These are phyloP conservation scores for Notocelia uddmanniana DNA, from an alignment of 2,888 invertebrate species.

Conservation along the genomic window DNA sequence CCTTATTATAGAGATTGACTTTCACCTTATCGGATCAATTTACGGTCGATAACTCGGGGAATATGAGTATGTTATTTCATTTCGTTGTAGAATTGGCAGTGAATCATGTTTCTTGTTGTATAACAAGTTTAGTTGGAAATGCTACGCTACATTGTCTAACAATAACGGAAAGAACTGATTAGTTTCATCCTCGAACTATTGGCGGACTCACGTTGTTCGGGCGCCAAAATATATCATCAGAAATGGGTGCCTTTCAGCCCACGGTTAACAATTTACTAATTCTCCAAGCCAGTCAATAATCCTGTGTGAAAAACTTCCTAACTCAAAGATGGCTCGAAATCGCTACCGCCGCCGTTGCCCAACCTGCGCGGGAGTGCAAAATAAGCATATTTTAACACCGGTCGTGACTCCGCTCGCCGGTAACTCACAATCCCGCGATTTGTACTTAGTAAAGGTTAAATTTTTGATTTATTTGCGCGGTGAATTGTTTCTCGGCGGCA, in stretches of 20 bases:
- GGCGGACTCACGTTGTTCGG: too few relatives aligned
- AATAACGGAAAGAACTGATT: not conserved
- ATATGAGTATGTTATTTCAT: not conserved
- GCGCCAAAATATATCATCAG: too few relatives aligned
- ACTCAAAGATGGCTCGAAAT: not conserved
- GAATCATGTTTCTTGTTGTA: not conserved
- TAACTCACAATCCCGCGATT: slow-evolving; percentile 20
- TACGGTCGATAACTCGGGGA: slow-evolving; percentile 8
- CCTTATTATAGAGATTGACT: slow-evolving; percentile 28
- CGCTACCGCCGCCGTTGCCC: slow-evolving; percentile 22
- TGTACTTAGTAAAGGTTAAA: slow-evolving; percentile 32
- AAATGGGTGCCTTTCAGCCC: too few relatives aligned
- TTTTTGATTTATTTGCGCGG: slow-evolving; percentile 41
- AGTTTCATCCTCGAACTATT: too few relatives aligned
- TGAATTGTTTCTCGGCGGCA: slow-evolving; percentile 33
- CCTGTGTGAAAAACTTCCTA: not conserved
- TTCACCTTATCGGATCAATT: slow-evolving; percentile 30
- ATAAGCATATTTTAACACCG: slow-evolving; percentile 75
- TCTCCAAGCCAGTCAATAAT: too few relatives aligned
- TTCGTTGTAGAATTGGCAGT: not conserved
- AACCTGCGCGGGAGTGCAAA: slow-evolving; percentile 62
- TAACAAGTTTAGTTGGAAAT: not conserved
- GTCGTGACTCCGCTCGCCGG: slow-evolving; percentile 65
- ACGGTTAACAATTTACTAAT: too few relatives aligned
- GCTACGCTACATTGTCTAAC: not conserved